phyloP scores from a whole-genome alignment of 2,888 invertebrate genomes.

The Rhorus exstirpatorius region DNA sequence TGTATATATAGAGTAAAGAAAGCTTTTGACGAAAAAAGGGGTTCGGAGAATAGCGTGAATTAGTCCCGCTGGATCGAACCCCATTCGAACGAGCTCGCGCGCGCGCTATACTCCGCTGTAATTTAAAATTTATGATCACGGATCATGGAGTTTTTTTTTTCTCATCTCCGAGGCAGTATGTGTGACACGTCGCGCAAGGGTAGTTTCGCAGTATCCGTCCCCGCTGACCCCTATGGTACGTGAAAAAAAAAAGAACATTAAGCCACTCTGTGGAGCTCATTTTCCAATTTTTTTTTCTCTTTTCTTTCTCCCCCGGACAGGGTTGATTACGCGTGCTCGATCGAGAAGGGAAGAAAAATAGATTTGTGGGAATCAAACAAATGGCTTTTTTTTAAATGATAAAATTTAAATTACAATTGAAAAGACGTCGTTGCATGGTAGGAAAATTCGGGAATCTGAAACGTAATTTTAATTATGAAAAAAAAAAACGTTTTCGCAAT shows the following conservation, averaged over 20 bases:
- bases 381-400: no score
- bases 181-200: slow-evolving; percentile 52
- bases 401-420: no score
- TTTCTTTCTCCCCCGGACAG: neutral
- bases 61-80: slow-evolving; percentile 80
- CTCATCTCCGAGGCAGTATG: slow-evolving; percentile 24
- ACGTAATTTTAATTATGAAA: no score
- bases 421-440: no score
- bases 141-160: slow-evolving; percentile 53
- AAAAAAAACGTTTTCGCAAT: no score
- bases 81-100: slow-evolving; percentile 74
- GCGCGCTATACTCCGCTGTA: slow-evolving; percentile 72
- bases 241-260: slow-evolving; percentile 25
- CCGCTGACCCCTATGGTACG: slow-evolving; percentile 33
- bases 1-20: slow-evolving; percentile 16
- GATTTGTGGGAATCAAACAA: no score
- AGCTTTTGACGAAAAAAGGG: slow-evolving; percentile 67
- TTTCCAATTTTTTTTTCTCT: slow-evolving; percentile 32
- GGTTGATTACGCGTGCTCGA: slow-evolving; percentile 6
- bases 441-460: no score
- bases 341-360: neutral
- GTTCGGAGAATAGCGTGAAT: slow-evolving; percentile 79
- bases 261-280: slow-evolving; percentile 38
- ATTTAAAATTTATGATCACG: slow-evolving; percentile 80
- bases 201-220: slow-evolving; percentile 43